Conservation (phyloP, 2,888 invertebrate genomes). For the Pegoplata infirma region DNA sequence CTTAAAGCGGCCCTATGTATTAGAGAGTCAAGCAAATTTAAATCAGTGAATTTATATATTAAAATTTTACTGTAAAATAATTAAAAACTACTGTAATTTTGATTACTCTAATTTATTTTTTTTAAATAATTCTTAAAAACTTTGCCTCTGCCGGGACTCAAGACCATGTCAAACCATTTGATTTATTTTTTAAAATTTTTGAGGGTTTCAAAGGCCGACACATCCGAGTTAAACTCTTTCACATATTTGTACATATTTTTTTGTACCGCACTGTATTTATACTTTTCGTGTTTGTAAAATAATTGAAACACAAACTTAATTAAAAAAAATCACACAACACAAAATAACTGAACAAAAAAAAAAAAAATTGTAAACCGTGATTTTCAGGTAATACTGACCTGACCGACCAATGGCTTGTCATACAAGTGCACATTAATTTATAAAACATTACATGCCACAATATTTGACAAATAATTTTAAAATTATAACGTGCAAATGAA, state of each 20-base stretch:
- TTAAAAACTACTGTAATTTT: too few relatives aligned
- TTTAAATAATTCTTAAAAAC: too few relatives aligned
- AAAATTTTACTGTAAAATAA: too few relatives aligned
- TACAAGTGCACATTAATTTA: slow-evolving; percentile 52
- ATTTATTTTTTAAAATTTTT: too few relatives aligned
- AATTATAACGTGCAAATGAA: slow-evolving; percentile 17
- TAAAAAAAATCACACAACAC: slow-evolving; percentile 10
- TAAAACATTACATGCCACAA: slow-evolving; percentile 60
- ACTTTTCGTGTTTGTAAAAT: slow-evolving; percentile 47
- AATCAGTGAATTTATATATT: too few relatives aligned
- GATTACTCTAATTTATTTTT: too few relatives aligned
- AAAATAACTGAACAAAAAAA: not conserved
- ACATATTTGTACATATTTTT: not conserved
- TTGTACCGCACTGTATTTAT: slow-evolving; percentile 1
- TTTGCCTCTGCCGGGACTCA: too few relatives aligned
- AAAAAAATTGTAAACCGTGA: slow-evolving; percentile 30
- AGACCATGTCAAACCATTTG: too few relatives aligned
- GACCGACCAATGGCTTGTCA: slow-evolving; percentile 21
- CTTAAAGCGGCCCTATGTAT: too few relatives aligned
- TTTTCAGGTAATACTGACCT: slow-evolving; percentile 41
- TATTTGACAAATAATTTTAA: slow-evolving; percentile 61
- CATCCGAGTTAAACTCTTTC: too few relatives aligned
- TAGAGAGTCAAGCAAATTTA: too few relatives aligned
- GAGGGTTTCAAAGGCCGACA: too few relatives aligned
- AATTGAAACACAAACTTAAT: slow-evolving; percentile 49